A percentile compares a stretch with the other conserved stretches of the same genome.
These are phyloP conservation scores for Ochotona curzoniae DNA, from an alignment of 2,113 vertebrate species.

Conservation along the genomic window DNA sequence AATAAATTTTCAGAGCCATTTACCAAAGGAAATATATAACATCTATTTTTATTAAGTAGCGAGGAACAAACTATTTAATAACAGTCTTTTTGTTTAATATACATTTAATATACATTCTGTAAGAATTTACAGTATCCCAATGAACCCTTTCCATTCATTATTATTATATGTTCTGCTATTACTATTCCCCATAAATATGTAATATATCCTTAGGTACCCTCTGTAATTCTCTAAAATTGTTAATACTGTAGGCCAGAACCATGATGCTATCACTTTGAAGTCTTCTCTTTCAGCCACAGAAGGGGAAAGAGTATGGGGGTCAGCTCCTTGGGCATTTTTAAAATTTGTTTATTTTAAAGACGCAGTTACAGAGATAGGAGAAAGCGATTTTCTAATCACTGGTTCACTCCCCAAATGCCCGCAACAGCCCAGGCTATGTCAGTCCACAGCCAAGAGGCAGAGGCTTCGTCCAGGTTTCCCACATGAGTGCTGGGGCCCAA, in stretches of 20 bases:
- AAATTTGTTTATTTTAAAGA: too few species aligned
- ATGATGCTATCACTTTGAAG: not conserved
- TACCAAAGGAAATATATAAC: not conserved
- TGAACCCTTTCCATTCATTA: not conserved
- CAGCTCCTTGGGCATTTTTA: too few species aligned
- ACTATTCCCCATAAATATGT: conserved; percentile 35
- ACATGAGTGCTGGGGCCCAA: too few species aligned
- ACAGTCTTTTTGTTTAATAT: not conserved
- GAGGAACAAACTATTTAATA: conserved; percentile 6
- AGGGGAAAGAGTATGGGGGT: not conserved
- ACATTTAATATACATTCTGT: not conserved
- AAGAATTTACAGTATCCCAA: not conserved
- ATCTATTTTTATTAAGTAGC: conserved; percentile 3
- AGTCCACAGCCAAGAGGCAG: too few species aligned
- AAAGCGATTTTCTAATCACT: too few species aligned
- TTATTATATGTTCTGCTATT: not conserved
- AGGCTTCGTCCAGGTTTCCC: too few species aligned
- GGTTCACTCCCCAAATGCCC: too few species aligned
- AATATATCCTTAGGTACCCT: not conserved
- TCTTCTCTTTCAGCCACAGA: not conserved
- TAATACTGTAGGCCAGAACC: not conserved
- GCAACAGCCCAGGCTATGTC: too few species aligned
- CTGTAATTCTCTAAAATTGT: not conserved
- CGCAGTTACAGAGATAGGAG: too few species aligned
- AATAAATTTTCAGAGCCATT: not conserved